Evolutionary conservation across 2,888 invertebrate genomes (phyloP).

Genomic region (Agriotes lineatus): DNA sequence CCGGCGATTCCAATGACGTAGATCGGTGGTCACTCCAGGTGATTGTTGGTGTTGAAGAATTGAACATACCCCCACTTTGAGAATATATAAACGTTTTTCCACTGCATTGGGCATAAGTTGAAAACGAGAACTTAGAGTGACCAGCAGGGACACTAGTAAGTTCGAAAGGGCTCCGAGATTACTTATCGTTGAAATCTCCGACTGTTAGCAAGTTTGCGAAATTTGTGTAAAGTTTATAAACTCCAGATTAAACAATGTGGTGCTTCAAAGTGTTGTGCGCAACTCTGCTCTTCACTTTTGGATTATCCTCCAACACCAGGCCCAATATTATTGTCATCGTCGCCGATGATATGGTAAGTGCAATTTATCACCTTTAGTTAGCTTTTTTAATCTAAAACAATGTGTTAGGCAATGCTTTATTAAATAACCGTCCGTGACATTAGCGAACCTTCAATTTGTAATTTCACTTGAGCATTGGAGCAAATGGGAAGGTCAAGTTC

Average conservation of each 20-base stretch:
- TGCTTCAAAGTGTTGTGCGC: conserved; percentile 28
- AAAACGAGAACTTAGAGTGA: conserved; percentile 43
- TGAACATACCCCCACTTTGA: conserved; percentile 28
- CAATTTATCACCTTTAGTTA: too few species aligned
- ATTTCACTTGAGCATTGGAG: background rate
- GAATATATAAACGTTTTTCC: conserved; percentile 47
- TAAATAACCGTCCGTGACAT: conserved; percentile 8
- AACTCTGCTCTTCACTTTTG: conserved; percentile 13
- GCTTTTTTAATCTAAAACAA: too few species aligned
- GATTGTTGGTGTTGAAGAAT: conserved; percentile 29
- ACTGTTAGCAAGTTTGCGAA: background rate
- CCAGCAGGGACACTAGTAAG: conserved; percentile 31
- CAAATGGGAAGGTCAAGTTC: conserved; percentile 16
- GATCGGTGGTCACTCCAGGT: conserved; percentile 21
- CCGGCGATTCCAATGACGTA: conserved; percentile 35
- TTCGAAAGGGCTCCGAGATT: conserved; percentile 4
- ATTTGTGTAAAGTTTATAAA: background rate
- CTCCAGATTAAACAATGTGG: conserved; percentile 14
- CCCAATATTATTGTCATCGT: conserved; percentile 83
- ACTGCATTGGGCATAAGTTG: conserved; percentile 41
- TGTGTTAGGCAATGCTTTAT: background rate
- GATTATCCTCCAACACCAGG: conserved; percentile 47
- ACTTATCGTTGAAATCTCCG: conserved; percentile 1
- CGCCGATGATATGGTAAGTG: conserved; percentile 84
- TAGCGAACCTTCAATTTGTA: conserved; percentile 2